Conservation (phyloP, 1,140 invertebrate species). For the Elysia chlorotica region DNA sequence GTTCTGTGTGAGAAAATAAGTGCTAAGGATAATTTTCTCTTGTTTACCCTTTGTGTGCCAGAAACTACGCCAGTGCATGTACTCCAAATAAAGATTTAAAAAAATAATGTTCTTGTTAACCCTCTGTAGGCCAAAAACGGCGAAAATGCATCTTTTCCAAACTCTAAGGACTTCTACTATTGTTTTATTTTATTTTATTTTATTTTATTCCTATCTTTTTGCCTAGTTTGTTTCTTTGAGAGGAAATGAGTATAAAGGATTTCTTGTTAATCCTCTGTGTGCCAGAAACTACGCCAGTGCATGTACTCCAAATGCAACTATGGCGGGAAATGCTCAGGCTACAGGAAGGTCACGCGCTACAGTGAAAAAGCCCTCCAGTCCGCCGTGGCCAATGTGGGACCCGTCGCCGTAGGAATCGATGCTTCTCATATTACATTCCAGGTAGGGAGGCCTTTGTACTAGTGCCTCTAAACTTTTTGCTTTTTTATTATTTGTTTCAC, state of each 20-base stretch:
- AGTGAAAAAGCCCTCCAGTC: conserved; percentile 71
- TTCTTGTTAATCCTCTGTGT: neutral
- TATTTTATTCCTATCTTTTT: no score
- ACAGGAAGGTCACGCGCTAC: conserved; percentile 69
- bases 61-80: conserved; percentile 65
- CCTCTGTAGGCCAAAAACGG: no score
- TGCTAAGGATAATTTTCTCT: neutral
- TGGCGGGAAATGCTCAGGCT: conserved; percentile 68
- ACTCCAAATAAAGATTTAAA: no score
- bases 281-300: conserved; percentile 61
- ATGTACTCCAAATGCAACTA: conserved; percentile 51
- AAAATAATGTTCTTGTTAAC: no score
- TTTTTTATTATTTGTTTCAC: no score
- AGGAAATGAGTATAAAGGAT: neutral
- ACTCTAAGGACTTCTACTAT: no score
- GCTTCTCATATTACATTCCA: conserved; percentile 79
- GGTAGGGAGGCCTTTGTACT: no score
- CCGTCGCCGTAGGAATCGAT: conserved; percentile 83
- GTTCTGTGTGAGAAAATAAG: no score
- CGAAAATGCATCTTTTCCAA: no score
- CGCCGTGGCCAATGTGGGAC: conserved; percentile 77
- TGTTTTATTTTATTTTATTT: no score
- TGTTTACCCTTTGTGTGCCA: conserved; percentile 13
- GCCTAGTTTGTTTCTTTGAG: no score
- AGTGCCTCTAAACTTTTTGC: no score